Percentiles rank a stretch among this genome's conserved stretches.
Evolutionary conservation across 2,888 invertebrate species (phyloP).

Genomic region (Agrenia bidenticulata): DNA sequence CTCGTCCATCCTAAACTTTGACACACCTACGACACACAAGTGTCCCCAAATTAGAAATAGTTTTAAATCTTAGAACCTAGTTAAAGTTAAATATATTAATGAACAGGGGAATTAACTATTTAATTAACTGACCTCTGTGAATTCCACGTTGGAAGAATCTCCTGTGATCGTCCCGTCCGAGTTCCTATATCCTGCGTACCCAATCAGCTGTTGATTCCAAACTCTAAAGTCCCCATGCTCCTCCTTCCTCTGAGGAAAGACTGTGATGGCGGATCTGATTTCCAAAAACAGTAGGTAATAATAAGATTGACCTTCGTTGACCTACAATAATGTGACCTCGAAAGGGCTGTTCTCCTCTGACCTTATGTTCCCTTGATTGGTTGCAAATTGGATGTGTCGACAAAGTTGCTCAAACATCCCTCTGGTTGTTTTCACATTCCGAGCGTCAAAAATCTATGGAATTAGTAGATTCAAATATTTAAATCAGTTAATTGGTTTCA

Average conservation of each 20-base stretch:
- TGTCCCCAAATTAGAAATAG: too few species aligned
- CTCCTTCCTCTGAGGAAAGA: constrained; percentile 90
- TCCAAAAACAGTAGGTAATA: too few species aligned
- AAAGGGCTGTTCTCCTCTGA: too few species aligned
- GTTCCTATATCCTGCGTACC: constrained; percentile 87
- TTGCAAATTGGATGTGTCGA: constrained; percentile 95
- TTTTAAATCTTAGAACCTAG: neutral
- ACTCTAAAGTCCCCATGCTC: constrained; percentile 85
- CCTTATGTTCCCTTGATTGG: constrained; percentile 96
- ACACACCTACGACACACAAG: constrained; percentile 83
- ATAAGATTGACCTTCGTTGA: too few species aligned
- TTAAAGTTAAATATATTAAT: neutral
- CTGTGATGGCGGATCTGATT: constrained; percentile 93
- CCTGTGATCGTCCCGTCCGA: constrained; percentile 81
- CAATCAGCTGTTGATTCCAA: constrained; percentile 89
- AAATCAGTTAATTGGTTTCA: too few species aligned
- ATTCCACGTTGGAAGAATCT: constrained; percentile 84
- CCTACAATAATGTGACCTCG: too few species aligned
- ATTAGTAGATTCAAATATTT: neutral
- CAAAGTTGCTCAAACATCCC: constrained; percentile 97
- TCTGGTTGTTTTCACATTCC: constrained; percentile 89
- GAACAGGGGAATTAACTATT: neutral
- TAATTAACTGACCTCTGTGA: constrained; percentile 73
- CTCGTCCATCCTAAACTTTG: constrained; percentile 87
- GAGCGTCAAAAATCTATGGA: constrained; percentile 93